Base-by-base conservation (phyloP, 2,797 vertebrate genomes). In the Tangara arthus region DNA sequence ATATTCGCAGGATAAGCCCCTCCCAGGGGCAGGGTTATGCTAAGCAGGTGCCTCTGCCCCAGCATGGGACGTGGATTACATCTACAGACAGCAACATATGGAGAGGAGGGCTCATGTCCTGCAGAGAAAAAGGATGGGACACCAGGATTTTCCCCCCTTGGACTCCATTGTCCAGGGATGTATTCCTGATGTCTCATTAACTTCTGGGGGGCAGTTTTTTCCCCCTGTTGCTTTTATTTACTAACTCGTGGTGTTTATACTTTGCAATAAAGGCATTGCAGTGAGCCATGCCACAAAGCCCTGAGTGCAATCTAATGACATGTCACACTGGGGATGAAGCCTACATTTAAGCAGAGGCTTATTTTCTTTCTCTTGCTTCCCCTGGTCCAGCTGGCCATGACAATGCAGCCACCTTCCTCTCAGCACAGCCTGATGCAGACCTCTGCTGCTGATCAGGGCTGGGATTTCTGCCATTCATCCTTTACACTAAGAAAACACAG, bases 1-100 rank as follows among this genome's bases (percentile, higher is more conserved):
- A 0, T 24, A 20, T 83, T 66, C 79, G 32, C 46, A 52, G 50
- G 23, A 12, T 13, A 77, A 79, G 73, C 82, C 44, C 82, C 89
- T 76, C 94, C 89, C 80, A 35, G 44, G 77, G 94, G 95, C 85
- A 79, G 94, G 85, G 82, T 44, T 81, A 80, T 80, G 80, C 63
- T 88, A 72, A 93, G 37, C 8, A 63, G 28, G 47, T 77, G 59
- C 30, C 47, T 52, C 55, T 65, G 65, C 22, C 57, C 91, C 89
- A 55, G 73, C 59, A 4, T 21, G 79, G 49, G 19, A 19, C 37
- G 2, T 1, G 65, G 76, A 47, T 93, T 71, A 35, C 42, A 46
- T n/a, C 32, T 5, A 20, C 37, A 18, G 1, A 12, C 8, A 42
- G 65, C 8, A 55, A 68, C 79, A 81, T 44, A 79, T 18, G 87